Evolutionary conservation across 2,113 vertebrate species (phyloP).

Genomic region (Himantopus leucocephalus): DNA sequence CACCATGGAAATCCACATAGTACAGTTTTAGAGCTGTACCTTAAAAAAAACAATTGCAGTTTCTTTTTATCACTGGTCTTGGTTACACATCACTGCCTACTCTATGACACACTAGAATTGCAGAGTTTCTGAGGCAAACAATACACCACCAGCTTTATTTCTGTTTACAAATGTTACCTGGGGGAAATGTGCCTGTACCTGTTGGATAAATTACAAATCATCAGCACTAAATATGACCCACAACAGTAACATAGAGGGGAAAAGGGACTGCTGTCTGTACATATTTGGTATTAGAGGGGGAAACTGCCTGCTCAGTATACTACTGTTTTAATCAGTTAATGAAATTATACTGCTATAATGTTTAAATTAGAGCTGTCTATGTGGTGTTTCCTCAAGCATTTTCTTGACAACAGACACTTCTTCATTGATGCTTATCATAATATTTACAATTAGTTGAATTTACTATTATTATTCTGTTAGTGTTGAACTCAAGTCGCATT

Average conservation of each 20-base stretch:
- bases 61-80: slow-evolving; percentile 67
- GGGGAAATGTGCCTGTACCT: slow-evolving; percentile 62
- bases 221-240: slow-evolving; percentile 46
- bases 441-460: neutral
- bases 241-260: neutral
- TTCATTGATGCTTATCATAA: neutral
- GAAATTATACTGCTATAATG: neutral
- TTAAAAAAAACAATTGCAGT: slow-evolving; percentile 28
- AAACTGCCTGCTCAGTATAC: neutral
- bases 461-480: neutral
- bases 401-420: neutral
- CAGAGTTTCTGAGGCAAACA: slow-evolving; percentile 64
- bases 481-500: neutral
- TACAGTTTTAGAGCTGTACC: slow-evolving; percentile 26
- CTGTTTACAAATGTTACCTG: slow-evolving; percentile 68
- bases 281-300: neutral
- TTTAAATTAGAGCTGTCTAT: neutral
- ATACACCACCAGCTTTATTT: slow-evolving; percentile 57
- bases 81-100: slow-evolving; percentile 40
- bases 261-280: neutral
- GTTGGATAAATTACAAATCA: slow-evolving; percentile 65
- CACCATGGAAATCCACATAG: slow-evolving; percentile 26
- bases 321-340: neutral
- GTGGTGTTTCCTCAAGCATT: neutral
- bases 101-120: slow-evolving; percentile 8